phyloP scores from a whole-genome alignment of 2,113 vertebrate species.

The Elaphurus davidianus region DNA sequence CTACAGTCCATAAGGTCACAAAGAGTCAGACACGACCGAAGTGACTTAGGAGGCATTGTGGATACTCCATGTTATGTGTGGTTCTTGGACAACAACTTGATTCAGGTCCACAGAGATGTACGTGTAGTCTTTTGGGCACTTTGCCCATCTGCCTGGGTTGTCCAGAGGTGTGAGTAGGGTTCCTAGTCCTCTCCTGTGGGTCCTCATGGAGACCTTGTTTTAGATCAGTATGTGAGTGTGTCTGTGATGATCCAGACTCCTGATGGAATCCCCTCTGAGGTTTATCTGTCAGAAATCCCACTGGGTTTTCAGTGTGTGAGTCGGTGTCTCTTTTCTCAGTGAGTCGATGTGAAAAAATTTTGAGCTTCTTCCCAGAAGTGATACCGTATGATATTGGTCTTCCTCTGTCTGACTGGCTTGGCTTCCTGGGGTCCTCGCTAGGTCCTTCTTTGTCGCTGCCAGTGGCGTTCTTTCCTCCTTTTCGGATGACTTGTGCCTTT shows the following conservation, averaged over 20 bases:
- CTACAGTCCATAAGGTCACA: background rate
- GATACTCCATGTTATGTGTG: background rate
- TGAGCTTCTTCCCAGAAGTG: background rate
- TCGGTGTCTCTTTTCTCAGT: background rate
- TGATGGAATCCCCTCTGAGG: background rate
- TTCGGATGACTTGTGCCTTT: background rate
- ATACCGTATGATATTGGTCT: rapidly evolving
- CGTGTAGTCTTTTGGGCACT: background rate
- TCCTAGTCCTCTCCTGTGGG: background rate
- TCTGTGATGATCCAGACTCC: background rate
- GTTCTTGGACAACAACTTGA: rapidly evolving
- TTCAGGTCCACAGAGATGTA: background rate
- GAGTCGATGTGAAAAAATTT: rapidly evolving
- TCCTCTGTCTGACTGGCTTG: background rate
- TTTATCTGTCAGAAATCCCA: background rate
- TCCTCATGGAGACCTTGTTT: background rate
- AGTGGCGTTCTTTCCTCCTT: background rate
- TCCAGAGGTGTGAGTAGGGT: background rate
- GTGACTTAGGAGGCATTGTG: background rate
- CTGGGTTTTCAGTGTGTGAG: rapidly evolving
- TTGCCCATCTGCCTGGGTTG: background rate
- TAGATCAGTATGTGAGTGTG: background rate
- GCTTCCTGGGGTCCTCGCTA: rapidly evolving
- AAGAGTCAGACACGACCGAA: background rate
- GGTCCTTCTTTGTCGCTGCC: background rate